Percentiles rank a stretch among this genome's conserved stretches.
phyloP scores from a whole-genome alignment of 2,113 vertebrate species.

The Myanophis thanlyinensis region DNA sequence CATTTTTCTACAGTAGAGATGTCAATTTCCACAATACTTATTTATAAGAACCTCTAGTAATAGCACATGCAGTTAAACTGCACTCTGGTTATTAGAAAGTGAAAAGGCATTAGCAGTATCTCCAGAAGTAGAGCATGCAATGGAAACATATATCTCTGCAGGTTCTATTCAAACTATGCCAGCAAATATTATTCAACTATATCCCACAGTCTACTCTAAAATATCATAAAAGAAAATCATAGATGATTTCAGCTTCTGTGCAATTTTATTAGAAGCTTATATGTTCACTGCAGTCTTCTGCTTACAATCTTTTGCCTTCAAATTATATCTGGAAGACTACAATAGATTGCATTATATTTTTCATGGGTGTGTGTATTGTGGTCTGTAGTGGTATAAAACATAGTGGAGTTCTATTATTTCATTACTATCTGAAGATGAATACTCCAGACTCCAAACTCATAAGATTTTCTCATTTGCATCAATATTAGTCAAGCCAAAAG shows the following conservation, averaged over 20 bases:
- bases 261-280: background rate
- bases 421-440: background rate
- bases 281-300: background rate
- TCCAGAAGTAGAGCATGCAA: background rate
- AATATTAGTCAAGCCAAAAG: background rate
- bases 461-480: background rate
- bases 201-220: background rate
- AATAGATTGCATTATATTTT: background rate
- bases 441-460: background rate
- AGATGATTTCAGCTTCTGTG: background rate
- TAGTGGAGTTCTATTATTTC: background rate
- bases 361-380: background rate
- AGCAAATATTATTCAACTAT: background rate
- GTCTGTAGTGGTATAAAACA: background rate
- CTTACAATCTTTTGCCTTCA: background rate
- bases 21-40: background rate
- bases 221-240: background rate
- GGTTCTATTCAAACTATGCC: background rate
- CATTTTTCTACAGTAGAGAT: background rate
- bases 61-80: background rate
- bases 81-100: background rate
- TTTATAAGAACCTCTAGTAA: background rate
- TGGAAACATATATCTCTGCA: background rate
- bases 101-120: background rate
- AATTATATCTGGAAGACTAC: background rate